Percentiles rank a stretch among this genome's conserved stretches.
Conservation (phyloP, 2,888 invertebrate species). For the Orgyia antiqua region DNA sequence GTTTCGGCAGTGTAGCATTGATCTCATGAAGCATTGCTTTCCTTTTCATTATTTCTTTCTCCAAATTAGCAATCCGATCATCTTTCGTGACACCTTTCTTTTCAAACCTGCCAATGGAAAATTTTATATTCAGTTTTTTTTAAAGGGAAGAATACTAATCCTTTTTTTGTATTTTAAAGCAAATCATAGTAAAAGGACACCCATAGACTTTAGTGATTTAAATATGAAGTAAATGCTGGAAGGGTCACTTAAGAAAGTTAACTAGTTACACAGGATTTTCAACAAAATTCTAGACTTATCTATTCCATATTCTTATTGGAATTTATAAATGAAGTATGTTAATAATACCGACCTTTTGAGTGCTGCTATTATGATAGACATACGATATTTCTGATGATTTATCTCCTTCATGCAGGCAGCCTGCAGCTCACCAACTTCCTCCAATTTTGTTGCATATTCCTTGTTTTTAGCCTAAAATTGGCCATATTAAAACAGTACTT, state of each 20-base stretch:
- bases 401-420: constrained; percentile 92
- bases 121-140: too few relatives aligned
- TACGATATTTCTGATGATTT: constrained; percentile 93
- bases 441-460: constrained; percentile 90
- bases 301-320: too few relatives aligned
- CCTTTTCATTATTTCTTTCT: constrained; percentile 88
- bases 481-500: background rate
- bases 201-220: too few relatives aligned
- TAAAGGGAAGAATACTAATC: too few relatives aligned
- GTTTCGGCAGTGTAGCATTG: constrained; percentile 94
- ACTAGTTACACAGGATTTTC: too few relatives aligned
- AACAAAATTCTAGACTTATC: too few relatives aligned
- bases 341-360: constrained; percentile 86
- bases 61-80: constrained; percentile 79
- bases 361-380: constrained; percentile 87
- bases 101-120: constrained; percentile 43
- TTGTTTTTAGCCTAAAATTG: constrained; percentile 84
- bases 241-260: too few relatives aligned
- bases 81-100: constrained; percentile 67
- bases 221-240: too few relatives aligned
- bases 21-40: constrained; percentile 93
- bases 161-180: background rate
- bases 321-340: constrained; percentile 9
- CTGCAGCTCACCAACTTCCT: constrained; percentile 90
- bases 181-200: too few relatives aligned